phyloP scores from a whole-genome alignment of 1,140 invertebrate genomes.

The Aphidius ervi region DNA sequence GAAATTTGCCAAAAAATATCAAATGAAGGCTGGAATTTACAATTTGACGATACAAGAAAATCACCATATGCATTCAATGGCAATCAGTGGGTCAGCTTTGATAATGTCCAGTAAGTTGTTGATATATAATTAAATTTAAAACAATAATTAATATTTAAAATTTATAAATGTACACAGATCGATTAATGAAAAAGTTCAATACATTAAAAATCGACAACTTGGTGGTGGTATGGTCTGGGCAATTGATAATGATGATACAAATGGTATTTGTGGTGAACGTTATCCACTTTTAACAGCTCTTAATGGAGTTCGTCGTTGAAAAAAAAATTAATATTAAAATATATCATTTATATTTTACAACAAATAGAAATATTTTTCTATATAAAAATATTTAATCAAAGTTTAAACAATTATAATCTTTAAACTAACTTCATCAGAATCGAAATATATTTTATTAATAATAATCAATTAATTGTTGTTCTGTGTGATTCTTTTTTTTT shows the following conservation, averaged over 20 bases:
- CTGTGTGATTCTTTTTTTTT: too few relatives aligned
- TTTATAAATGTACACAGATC: not conserved
- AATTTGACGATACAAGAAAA: not conserved
- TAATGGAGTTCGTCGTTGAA: slow-evolving; percentile 36
- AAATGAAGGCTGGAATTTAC: slow-evolving; percentile 70
- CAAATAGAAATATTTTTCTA: too few relatives aligned
- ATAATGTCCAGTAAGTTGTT: slow-evolving; percentile 55
- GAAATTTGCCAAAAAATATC: slow-evolving; percentile 78
- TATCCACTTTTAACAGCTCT: slow-evolving; percentile 57
- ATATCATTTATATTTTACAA: too few relatives aligned
- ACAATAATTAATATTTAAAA: too few relatives aligned
- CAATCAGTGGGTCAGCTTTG: slow-evolving; percentile 79
- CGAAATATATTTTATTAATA: too few relatives aligned
- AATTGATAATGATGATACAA: slow-evolving; percentile 73
- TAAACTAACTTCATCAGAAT: too few relatives aligned
- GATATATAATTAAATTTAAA: too few relatives aligned
- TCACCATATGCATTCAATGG: slow-evolving; percentile 70
- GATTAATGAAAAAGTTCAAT: slow-evolving; percentile 33
- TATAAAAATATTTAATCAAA: too few relatives aligned
- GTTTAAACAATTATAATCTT: too few relatives aligned
- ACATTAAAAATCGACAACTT: slow-evolving; percentile 57
- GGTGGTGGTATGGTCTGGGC: slow-evolving; percentile 81
- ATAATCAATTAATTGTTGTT: too few relatives aligned
- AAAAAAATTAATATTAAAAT: too few relatives aligned
- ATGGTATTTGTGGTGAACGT: slow-evolving; percentile 60